phyloP scores from a whole-genome alignment of 2,113 vertebrate species.

The Osmerus mordax region DNA sequence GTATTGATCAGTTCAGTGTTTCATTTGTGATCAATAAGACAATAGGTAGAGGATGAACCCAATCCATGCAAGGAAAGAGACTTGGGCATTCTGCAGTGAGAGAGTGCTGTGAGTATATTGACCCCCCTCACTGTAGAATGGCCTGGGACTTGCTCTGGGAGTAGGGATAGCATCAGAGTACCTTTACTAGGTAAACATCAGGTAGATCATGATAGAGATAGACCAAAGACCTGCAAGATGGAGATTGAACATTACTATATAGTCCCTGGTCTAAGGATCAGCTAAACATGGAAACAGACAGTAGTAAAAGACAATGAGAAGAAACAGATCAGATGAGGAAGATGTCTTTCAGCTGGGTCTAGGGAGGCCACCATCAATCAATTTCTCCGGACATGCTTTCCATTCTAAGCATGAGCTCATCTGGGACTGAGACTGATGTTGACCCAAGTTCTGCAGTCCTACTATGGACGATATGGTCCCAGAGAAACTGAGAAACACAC shows the following conservation, averaged over 20 bases:
- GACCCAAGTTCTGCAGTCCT: background rate
- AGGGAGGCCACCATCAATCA: no score
- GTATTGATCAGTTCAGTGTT: slow-evolving; percentile 74
- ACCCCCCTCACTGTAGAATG: slow-evolving; percentile 6
- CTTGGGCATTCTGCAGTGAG: slow-evolving; percentile 23
- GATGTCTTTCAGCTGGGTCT: no score
- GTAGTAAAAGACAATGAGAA: no score
- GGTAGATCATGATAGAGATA: no score
- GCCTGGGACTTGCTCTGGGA: background rate
- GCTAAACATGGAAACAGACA: no score
- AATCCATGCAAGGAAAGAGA: slow-evolving; percentile 54
- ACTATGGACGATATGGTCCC: background rate
- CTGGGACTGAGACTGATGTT: background rate
- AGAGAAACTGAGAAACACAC: background rate
- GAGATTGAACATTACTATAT: no score
- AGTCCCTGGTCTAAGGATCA: no score
- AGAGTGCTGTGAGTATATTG: slow-evolving; percentile 43
- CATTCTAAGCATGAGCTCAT: background rate
- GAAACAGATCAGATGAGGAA: no score
- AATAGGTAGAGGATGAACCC: slow-evolving; percentile 64
- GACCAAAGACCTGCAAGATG: no score
- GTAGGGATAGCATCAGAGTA: background rate
- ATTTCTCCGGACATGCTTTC: no score
- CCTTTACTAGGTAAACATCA: background rate
- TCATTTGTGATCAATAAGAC: slow-evolving; percentile 74